Evolutionary conservation across 2,888 invertebrate species (phyloP).

Genomic region (Tipula lateralis): DNA sequence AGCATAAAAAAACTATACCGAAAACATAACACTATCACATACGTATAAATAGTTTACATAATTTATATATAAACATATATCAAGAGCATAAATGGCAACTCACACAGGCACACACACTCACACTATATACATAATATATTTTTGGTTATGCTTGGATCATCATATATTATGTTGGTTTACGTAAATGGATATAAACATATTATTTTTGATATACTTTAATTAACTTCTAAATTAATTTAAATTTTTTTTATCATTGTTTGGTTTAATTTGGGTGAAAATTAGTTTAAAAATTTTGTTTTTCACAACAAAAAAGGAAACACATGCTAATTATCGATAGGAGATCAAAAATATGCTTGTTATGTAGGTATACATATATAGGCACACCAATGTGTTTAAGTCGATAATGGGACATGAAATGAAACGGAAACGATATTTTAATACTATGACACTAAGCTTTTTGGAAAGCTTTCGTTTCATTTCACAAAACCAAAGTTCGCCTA

Average conservation of each 20-base stretch:
- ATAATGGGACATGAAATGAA: too few relatives aligned
- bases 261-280: constrained; percentile 1
- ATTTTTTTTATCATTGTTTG: neutral
- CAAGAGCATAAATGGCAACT: neutral
- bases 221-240: neutral
- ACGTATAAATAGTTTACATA: neutral
- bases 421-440: too few relatives aligned
- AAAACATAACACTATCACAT: neutral
- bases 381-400: too few relatives aligned
- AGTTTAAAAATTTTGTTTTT: neutral
- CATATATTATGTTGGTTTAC: neutral
- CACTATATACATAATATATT: neutral
- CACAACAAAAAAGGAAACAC: neutral
- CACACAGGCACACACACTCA: neutral
- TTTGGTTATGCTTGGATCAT: neutral
- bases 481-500: too few relatives aligned
- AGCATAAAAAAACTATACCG: neutral
- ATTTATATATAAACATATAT: neutral
- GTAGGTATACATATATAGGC: too few relatives aligned
- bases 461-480: too few relatives aligned
- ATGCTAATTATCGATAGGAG: neutral
- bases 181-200: neutral
- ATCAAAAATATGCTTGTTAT: neutral
- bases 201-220: neutral
- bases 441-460: too few relatives aligned